Percentiles rank a stretch among this genome's conserved stretches.
phyloP scores from a whole-genome alignment of 2,113 vertebrate species.

The Limnothrissa miodon region DNA sequence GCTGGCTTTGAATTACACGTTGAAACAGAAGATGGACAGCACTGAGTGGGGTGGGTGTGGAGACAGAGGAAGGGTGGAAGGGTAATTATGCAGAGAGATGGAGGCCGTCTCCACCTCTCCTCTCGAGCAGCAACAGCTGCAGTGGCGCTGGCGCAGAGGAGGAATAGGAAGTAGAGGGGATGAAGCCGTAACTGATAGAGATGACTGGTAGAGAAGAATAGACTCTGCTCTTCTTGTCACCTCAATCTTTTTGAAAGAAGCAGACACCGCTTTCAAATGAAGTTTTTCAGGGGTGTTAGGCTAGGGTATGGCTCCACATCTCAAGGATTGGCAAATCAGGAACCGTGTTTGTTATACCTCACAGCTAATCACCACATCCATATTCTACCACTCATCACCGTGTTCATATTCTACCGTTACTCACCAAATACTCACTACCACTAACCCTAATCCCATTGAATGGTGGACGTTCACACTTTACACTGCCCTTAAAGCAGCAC shows the following conservation, averaged over 20 bases:
- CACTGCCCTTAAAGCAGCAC: not conserved
- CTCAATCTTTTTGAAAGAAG: not conserved
- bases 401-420: not conserved
- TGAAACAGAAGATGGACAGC: constrained; percentile 27
- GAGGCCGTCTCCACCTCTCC: not conserved
- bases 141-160: too few species aligned
- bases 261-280: too few species aligned
- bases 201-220: not conserved
- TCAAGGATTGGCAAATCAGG: not conserved
- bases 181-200: not conserved
- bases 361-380: not conserved
- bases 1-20: constrained; percentile 33
- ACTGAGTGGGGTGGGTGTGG: not conserved
- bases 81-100: not conserved
- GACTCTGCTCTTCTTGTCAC: not conserved
- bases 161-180: not conserved
- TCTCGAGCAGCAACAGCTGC: not conserved
- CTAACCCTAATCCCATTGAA: not conserved
- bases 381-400: not conserved
- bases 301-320: not conserved
- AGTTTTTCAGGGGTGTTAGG: not conserved
- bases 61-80: not conserved
- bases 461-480: not conserved
- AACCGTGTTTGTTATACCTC: not conserved
- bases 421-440: not conserved